Base-by-base conservation (phyloP, 2,888 invertebrate genomes). In the Plebejus melissa region DNA sequence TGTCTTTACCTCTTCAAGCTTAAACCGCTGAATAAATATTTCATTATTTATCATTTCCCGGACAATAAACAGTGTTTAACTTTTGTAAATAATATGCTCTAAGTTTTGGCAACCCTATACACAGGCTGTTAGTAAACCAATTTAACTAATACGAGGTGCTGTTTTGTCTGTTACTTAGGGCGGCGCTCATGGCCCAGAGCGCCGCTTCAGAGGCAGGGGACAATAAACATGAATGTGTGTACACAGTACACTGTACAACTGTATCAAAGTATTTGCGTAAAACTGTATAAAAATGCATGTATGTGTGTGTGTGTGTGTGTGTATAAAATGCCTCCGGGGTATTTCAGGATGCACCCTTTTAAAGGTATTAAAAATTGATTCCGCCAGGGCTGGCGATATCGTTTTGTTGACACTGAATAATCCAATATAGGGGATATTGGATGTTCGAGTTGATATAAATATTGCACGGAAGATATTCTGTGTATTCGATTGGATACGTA, bases 161-260 rank as follows among this genome's bases (percentile, higher is more conserved):
- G 65, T 65, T 36, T 65, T 65, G 65, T 65, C 65, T 65, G 32
- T 36, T 65, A 13, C 65, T 22, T 60, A 60, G 60, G 32, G 65
- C 65, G 65, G 32, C 32, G 65, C 65, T 65, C 65, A 32, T 32
- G 65, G 65, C 4, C 65, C 32, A 65, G 65, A 32, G 65, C 13
- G 65, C 65, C 32, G 32, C 65, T 1, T 11, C 22, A 32, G 65
- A 11, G 65, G 32, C 65, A 65, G 65, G 16, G 28, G 22, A 60
- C 58, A 58, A 22, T 22, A 57, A 46, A 46, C 46, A 54, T 54
- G 54, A 54, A 54, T 54, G 16, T 54, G 16, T 54, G 50, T 50
- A 22, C 22, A 22, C 22, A 22, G 22, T 22, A 22, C 22, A 22
- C 22, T 22, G 22, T 22, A 4, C 11, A 11, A 50, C 41, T 41